Evolutionary conservation across 2,888 invertebrate species (phyloP).

Genomic region (Byasa hedistus): DNA sequence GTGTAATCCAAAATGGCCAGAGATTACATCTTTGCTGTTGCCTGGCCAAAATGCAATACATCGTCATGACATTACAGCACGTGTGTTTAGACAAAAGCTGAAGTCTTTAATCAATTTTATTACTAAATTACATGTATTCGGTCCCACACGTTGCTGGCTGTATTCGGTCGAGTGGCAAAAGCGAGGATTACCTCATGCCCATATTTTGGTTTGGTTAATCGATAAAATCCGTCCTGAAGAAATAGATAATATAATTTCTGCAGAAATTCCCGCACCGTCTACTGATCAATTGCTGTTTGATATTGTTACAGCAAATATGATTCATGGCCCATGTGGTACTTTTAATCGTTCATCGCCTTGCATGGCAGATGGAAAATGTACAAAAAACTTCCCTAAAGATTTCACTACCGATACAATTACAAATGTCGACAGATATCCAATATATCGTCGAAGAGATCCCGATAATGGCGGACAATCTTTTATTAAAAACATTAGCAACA

Average conservation of each 20-base stretch:
- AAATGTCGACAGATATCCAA: no score
- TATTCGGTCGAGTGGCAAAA: conserved; percentile 37
- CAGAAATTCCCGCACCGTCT: not conserved
- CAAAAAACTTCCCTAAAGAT: conserved; percentile 31
- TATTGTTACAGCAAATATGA: conserved; percentile 33
- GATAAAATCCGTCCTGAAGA: conserved; percentile 36
- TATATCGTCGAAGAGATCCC: not conserved
- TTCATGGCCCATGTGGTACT: conserved; percentile 36
- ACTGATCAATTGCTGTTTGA: conserved; percentile 25
- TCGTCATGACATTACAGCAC: not conserved
- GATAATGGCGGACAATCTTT: not conserved
- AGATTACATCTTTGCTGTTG: not conserved
- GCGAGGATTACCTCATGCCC: no score
- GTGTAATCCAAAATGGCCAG: not conserved
- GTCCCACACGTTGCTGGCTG: conserved; percentile 36
- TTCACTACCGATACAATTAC: conserved; percentile 14
- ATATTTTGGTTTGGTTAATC: conserved; percentile 35
- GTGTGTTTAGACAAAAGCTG: not conserved
- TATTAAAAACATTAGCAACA: not conserved
- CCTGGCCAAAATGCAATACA: not conserved
- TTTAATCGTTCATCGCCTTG: conserved; percentile 29
- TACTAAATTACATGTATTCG: conserved; percentile 31
- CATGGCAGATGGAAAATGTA: conserved; percentile 20
- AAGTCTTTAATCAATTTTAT: conserved; percentile 1
- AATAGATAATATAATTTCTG: conserved; percentile 36